These are phyloP conservation scores for Drosophila albomicans DNA, from an alignment of 1,140 invertebrate species.

Conservation along the genomic window DNA sequence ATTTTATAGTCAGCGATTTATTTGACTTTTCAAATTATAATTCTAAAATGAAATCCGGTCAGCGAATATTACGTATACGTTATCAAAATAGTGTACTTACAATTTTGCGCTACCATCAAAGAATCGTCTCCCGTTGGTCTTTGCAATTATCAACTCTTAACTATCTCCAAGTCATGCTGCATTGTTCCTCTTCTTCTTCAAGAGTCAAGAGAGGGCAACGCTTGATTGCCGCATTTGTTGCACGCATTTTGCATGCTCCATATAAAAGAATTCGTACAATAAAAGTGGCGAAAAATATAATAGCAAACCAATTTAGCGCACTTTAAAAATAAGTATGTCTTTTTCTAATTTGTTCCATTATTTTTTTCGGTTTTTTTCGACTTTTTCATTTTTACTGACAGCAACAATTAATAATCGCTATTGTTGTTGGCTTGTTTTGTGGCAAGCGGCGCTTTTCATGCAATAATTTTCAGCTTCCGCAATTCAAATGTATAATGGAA, in stretches of 20 bases:
- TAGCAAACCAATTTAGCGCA: conserved; percentile 40
- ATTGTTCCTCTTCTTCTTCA: not conserved
- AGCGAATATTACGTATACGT: conserved; percentile 1
- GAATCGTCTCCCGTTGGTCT: not conserved
- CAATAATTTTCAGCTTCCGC: conserved; percentile 66
- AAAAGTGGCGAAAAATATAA: conserved; percentile 10
- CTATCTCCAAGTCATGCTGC: not conserved
- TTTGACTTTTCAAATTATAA: too few species aligned
- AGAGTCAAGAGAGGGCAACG: not conserved
- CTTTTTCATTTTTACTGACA: conserved; percentile 11
- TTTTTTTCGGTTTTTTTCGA: not conserved
- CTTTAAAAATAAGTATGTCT: conserved; percentile 17
- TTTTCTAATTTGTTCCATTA: not conserved
- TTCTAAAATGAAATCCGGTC: too few species aligned
- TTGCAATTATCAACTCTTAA: not conserved
- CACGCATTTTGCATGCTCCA: conserved; percentile 59
- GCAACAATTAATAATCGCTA: conserved; percentile 62
- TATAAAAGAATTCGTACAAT: conserved; percentile 32
- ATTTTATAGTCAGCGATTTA: not conserved
- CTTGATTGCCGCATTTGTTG: conserved; percentile 30
- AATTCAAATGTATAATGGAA: conserved; percentile 63
- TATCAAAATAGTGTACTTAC: not conserved
- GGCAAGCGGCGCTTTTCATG: conserved; percentile 59
- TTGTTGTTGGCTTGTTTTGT: conserved; percentile 14
- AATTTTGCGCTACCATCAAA: not conserved